These are phyloP conservation scores for Phataginus tricuspis DNA, from an alignment of 2,797 vertebrate genomes.

Conservation along the genomic window DNA sequence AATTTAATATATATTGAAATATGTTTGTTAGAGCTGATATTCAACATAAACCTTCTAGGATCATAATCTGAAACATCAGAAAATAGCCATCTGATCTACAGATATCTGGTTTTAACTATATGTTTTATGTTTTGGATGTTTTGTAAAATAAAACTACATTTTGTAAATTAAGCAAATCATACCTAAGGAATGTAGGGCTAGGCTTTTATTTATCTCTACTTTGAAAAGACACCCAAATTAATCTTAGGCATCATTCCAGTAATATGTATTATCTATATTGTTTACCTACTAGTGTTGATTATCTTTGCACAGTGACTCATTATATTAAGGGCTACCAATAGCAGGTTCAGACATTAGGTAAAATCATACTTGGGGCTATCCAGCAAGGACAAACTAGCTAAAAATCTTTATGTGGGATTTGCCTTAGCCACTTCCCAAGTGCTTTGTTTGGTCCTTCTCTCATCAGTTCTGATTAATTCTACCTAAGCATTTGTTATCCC, in stretches of 20 bases:
- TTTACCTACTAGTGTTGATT: background rate
- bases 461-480: slow-evolving; percentile 22
- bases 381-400: background rate
- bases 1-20: background rate
- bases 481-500: background rate
- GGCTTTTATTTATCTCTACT: background rate
- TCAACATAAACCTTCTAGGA: background rate
- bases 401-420: background rate
- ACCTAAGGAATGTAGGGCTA: background rate
- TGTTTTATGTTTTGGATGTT: background rate
- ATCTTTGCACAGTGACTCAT: background rate
- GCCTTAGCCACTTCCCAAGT: background rate
- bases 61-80: slow-evolving; percentile 5
- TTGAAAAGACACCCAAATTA: background rate
- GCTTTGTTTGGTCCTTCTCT: background rate
- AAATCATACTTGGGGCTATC: background rate
- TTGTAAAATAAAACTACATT: background rate
- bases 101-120: slow-evolving; percentile 17
- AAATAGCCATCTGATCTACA: slow-evolving; percentile 27
- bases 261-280: background rate
- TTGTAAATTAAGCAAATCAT: background rate
- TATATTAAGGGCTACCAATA: background rate
- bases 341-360: background rate
- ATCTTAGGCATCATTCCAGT: background rate
- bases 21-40: background rate